phyloP scores from a whole-genome alignment of 2,113 vertebrate genomes.

The Chaetodon auriga region DNA sequence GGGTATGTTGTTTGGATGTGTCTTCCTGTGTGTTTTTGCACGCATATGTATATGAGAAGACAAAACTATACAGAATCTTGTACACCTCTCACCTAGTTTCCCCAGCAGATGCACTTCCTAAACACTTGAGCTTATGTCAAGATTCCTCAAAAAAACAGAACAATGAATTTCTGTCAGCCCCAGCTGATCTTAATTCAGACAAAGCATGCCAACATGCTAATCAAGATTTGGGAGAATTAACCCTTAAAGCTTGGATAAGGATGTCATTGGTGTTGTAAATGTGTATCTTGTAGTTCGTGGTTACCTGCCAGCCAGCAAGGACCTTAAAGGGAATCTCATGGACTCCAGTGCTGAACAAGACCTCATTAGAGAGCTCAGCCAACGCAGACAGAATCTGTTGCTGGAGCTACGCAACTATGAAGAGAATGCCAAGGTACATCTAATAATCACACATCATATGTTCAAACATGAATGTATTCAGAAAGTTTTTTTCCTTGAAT shows the following conservation, averaged over 20 bases:
- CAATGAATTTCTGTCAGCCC: not conserved
- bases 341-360: slow-evolving; percentile 93
- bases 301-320: slow-evolving; percentile 92
- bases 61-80: too few species aligned
- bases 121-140: not conserved
- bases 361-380: slow-evolving; percentile 94
- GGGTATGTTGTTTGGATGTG: slow-evolving; percentile 79
- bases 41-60: not conserved
- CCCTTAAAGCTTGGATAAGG: not conserved
- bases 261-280: not conserved
- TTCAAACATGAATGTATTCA: not conserved
- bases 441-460: not conserved
- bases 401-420: slow-evolving; percentile 96
- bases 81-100: not conserved
- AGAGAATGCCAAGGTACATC: slow-evolving; percentile 90
- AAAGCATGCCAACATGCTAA: not conserved
- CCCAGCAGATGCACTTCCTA: not conserved
- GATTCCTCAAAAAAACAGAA: not conserved
- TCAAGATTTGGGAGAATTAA: not conserved
- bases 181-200: not conserved
- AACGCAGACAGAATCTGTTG: slow-evolving; percentile 94
- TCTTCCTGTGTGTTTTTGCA: not conserved
- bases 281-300: slow-evolving; percentile 88
- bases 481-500: not conserved
- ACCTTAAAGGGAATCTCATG: slow-evolving; percentile 92